Evolutionary conservation across 2,888 invertebrate species (phyloP).

Genomic region (Tenthredo livida): DNA sequence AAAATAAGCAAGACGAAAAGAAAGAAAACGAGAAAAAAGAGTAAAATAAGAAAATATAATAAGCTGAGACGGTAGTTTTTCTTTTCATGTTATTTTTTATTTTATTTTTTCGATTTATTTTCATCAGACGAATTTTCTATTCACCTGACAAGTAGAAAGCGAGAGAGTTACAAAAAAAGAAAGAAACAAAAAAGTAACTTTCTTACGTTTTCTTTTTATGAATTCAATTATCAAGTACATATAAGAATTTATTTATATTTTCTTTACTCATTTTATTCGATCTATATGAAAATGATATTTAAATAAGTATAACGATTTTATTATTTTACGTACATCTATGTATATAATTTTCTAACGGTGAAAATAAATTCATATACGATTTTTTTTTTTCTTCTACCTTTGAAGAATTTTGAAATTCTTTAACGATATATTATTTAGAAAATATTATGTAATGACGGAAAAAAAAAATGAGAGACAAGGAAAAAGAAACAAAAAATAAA

Average conservation of each 20-base stretch:
- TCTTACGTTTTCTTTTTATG: neutral
- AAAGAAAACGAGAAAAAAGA: neutral
- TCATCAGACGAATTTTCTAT: neutral
- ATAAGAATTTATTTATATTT: neutral
- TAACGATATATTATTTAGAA: neutral
- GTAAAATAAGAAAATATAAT: neutral
- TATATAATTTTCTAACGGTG: neutral
- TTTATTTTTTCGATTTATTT: no score
- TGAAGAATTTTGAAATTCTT: neutral
- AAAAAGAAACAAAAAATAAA: neutral
- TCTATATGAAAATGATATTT: neutral
- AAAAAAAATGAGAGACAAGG: neutral
- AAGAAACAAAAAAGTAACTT: neutral
- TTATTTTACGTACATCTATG: neutral
- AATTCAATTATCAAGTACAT: neutral
- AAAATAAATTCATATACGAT: neutral
- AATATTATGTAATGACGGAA: neutral
- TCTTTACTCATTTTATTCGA: neutral
- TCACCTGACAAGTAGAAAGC: neutral
- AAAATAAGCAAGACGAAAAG: neutral
- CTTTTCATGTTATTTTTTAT: neutral
- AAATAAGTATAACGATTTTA: neutral
- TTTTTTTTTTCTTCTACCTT: neutral
- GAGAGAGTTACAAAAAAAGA: neutral
- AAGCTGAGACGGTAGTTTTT: neutral